Base-by-base conservation (phyloP, 2,888 invertebrate genomes). In the Chymomyza procnemis region DNA sequence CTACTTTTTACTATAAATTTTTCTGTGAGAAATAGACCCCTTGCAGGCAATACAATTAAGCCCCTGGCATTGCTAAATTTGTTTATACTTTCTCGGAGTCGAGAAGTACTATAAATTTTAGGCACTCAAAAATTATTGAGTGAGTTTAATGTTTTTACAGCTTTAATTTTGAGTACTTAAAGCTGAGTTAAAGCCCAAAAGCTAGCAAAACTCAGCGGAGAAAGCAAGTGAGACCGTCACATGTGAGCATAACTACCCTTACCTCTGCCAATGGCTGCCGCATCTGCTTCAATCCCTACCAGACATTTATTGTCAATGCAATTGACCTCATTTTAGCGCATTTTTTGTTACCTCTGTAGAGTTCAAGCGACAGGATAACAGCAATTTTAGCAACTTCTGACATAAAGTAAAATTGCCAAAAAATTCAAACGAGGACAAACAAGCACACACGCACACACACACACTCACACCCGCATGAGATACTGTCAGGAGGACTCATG, bases 261-360 rank as follows among this genome's bases (percentile, higher is more conserved):
- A 34, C 34, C 9, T 34, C 3, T 34, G 26, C 26, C 26, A 26
- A 3, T 26, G 0, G 26, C 1, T 26, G 26, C 26, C 26, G 26
- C 26, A 26, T 26, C 26, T 6, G 26, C 6, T 22, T 57, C 4
- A 26, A 14, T 57, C 30, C 14, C 57, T 34, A n/a, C 55, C 18
- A 16, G 14, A 14, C 52, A 52, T 19, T 26, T 26, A 26, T 26
- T 52, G 18, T 12, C 18, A 52, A 22, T n/a, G n/a, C 5, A 30
- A 30, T 22, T 74, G 66, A 73, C 71, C 66, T 54, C 60, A 22
- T 71, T 67, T 61, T 61, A 72, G 74, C 67, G 74, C 74, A 88
- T 88, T 88, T 86, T 79, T 80, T 88, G 80, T 82, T 86, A 86
- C 79, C 80, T 82, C 79, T 77, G 66, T 59, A 73, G 84, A 88